Percentiles rank a stretch among this genome's conserved stretches.
Evolutionary conservation across 2,888 invertebrate species (phyloP).

Genomic region (Epistrophe eligans): DNA sequence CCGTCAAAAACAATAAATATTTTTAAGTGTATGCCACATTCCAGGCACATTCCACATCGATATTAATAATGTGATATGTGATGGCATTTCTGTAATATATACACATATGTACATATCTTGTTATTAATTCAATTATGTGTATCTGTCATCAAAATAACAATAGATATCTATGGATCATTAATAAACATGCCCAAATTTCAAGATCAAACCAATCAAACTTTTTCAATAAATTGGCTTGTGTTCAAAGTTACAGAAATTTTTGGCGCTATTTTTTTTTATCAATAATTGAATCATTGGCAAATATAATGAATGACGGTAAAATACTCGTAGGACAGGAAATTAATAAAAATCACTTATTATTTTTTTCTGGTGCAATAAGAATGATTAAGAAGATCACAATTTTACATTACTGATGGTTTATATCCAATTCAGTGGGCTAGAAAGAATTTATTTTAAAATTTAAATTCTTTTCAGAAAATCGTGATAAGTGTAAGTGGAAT

Average conservation of each 20-base stretch:
- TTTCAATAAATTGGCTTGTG: slow-evolving; percentile 30
- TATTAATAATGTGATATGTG: background rate
- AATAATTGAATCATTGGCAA: background rate
- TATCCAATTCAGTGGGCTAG: slow-evolving; percentile 2
- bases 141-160: slow-evolving; percentile 1
- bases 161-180: slow-evolving; percentile 1
- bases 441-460: slow-evolving; percentile 20
- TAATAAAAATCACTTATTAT: background rate
- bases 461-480: slow-evolving; percentile 26
- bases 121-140: slow-evolving; percentile 37
- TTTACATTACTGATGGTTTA: slow-evolving; percentile 22
- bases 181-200: slow-evolving; percentile 40
- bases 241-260: background rate
- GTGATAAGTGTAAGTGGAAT: slow-evolving; percentile 43
- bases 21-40: slow-evolving; percentile 12
- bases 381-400: slow-evolving; percentile 5
- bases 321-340: background rate
- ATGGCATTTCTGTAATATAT: background rate
- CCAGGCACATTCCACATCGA: slow-evolving; percentile 39
- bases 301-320: background rate
- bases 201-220: slow-evolving; percentile 46
- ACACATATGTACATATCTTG: too few species aligned
- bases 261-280: background rate
- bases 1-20: background rate
- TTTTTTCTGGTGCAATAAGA: background rate